Conservation (phyloP, 1,140 invertebrate genomes). For the Rhizoglyphus robini region DNA sequence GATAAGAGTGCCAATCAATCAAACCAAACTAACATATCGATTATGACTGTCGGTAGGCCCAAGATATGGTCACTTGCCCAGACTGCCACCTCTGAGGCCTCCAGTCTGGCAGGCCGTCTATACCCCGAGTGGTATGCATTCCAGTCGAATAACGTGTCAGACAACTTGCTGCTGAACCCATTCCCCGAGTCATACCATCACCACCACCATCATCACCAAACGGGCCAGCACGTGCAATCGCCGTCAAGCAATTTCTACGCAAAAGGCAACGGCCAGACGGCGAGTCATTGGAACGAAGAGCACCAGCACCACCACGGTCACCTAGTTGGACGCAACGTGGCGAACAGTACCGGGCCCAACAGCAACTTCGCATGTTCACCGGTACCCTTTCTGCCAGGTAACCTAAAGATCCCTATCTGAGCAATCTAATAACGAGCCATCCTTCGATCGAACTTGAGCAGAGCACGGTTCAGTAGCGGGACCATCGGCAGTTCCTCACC, state of each 20-base stretch:
- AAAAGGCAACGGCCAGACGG: not conserved
- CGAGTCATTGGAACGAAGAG: not conserved
- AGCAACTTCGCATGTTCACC: too few relatives aligned
- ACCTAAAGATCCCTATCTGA: too few relatives aligned
- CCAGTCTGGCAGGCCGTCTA: not conserved
- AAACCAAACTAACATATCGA: not conserved
- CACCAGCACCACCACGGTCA: not conserved
- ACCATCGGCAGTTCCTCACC: not conserved
- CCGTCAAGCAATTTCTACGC: not conserved
- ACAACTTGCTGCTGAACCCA: not conserved
- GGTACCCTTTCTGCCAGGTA: too few relatives aligned
- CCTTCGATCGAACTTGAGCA: too few relatives aligned
- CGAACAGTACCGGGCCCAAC: too few relatives aligned
- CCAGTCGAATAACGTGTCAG: not conserved
- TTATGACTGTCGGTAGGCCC: slow-evolving; percentile 60
- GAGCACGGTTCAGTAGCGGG: too few relatives aligned
- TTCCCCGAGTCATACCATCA: not conserved
- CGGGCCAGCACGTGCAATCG: not conserved
- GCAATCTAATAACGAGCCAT: too few relatives aligned
- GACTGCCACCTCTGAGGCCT: slow-evolving; percentile 53
- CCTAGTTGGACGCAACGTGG: not conserved
- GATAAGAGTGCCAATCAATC: not conserved
- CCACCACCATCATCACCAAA: not conserved
- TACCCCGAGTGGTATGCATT: slow-evolving; percentile 1
- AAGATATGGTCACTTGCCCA: slow-evolving; percentile 95